Conservation (phyloP, 2,797 vertebrate genomes). For the Pseudomugil gertrudae region DNA sequence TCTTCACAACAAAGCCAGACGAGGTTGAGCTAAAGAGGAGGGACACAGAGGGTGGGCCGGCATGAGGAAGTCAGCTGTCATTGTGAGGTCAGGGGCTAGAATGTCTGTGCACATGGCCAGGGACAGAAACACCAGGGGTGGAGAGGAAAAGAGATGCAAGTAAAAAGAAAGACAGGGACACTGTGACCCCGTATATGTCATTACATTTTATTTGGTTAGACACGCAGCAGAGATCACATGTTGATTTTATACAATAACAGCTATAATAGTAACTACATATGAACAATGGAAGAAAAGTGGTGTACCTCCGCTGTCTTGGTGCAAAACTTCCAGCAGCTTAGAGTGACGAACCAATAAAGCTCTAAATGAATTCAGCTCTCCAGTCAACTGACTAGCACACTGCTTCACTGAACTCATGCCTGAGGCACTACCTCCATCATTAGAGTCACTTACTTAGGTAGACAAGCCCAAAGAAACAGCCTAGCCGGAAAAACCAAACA, state of each 20-base stretch:
- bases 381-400: constrained; percentile 60
- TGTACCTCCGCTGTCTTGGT: background rate
- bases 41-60: constrained; percentile 69
- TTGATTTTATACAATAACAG: background rate
- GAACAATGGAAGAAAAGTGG: background rate
- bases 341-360: background rate
- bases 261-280: background rate
- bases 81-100: constrained; percentile 79
- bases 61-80: constrained; percentile 86
- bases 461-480: constrained; percentile 28
- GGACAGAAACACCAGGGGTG: constrained; percentile 42
- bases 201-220: constrained; percentile 35
- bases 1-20: constrained; percentile 54
- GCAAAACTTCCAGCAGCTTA: background rate
- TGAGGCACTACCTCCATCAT: constrained; percentile 35
- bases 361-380: constrained; percentile 23
- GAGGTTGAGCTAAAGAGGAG: constrained; percentile 77
- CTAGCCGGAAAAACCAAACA: constrained; percentile 28
- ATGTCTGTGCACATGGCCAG: constrained; percentile 71
- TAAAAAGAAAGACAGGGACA: constrained; percentile 43
- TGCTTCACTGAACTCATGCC: constrained; percentile 32
- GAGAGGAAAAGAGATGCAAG: constrained; percentile 32
- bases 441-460: constrained; percentile 23
- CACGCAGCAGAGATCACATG: background rate
- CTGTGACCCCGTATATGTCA: constrained; percentile 50